A percentile compares a stretch with the other conserved stretches of the same genome.
phyloP scores from a whole-genome alignment of 2,888 invertebrate genomes.

The Cephonodes hylas region DNA sequence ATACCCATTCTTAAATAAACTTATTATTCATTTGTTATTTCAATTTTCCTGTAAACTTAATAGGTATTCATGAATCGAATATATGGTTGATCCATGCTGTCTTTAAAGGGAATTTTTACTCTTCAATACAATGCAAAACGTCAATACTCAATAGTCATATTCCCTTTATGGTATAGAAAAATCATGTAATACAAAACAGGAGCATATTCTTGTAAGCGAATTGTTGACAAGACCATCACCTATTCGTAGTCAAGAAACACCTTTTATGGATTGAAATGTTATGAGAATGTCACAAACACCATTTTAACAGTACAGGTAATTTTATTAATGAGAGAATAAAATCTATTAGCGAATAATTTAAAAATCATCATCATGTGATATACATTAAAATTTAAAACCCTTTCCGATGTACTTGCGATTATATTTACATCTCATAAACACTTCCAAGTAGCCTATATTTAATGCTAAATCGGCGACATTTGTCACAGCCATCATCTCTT shows the following conservation, averaged over 20 bases:
- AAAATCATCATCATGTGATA: too few relatives aligned
- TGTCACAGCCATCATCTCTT: conserved; percentile 39
- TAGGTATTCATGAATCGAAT: background rate
- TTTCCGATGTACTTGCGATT: too few relatives aligned
- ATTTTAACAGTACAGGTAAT: too few relatives aligned
- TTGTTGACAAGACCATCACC: too few relatives aligned
- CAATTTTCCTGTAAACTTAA: background rate
- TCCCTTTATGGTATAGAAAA: background rate
- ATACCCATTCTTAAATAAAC: background rate
- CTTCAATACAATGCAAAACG: background rate
- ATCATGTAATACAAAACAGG: too few relatives aligned
- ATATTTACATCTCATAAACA: background rate
- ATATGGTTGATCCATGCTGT: background rate
- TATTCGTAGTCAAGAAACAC: too few relatives aligned
- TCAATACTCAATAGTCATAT: background rate
- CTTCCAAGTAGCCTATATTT: background rate
- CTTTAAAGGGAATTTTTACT: background rate
- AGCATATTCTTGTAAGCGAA: too few relatives aligned
- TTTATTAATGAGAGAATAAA: too few relatives aligned
- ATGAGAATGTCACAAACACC: too few relatives aligned
- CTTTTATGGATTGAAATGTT: too few relatives aligned
- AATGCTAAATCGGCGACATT: background rate
- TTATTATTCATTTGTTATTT: background rate
- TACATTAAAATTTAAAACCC: too few relatives aligned
- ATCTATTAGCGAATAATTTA: too few relatives aligned